Conservation (phyloP, 1,140 invertebrate genomes). For the Yoshiicerus persimilis region DNA sequence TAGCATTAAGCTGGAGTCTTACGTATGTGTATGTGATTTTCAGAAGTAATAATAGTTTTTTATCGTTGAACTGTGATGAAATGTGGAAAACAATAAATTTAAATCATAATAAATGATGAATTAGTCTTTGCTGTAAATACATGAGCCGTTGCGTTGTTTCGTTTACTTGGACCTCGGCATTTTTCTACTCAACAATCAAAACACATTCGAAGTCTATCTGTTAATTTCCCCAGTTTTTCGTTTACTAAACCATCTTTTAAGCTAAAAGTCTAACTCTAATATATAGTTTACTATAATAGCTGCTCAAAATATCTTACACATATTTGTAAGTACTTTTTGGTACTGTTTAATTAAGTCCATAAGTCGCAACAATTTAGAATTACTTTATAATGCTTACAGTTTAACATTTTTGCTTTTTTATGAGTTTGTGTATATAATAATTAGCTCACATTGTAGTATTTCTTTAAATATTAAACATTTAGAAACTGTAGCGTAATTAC, state of each 20-base stretch:
- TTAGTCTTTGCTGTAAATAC: background rate
- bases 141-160: background rate
- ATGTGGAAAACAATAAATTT: too few species aligned
- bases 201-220: background rate
- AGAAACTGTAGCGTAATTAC: too few species aligned
- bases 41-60: background rate
- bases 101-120: too few species aligned
- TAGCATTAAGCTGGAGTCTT: background rate
- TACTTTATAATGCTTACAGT: background rate
- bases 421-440: background rate
- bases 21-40: background rate
- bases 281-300: background rate
- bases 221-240: background rate
- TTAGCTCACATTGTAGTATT: background rate
- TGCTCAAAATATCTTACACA: background rate
- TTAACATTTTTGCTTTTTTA: background rate
- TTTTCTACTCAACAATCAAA: background rate
- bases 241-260: too few species aligned
- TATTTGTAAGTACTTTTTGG: background rate
- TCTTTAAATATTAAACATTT: background rate
- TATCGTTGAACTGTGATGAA: too few species aligned
- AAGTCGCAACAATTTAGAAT: background rate
- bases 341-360: background rate
- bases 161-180: background rate
- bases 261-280: background rate